Evolutionary conservation across 37 sponge, comb jelly and placozoan genomes (phyloP).

Genomic region (Beroe forskalii): DNA sequence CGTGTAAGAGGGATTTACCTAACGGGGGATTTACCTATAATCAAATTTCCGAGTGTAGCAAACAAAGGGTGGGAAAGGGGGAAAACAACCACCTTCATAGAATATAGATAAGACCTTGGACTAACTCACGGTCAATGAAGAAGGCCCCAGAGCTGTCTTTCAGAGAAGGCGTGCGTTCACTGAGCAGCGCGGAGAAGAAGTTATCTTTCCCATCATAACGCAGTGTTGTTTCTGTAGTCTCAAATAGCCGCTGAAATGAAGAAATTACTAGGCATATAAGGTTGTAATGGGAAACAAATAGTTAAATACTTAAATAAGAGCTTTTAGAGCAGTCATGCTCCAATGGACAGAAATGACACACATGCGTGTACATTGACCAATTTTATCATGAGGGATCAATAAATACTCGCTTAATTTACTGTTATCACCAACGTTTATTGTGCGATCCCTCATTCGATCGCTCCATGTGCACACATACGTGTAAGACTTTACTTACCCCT

Average conservation of each 20-base stretch:
- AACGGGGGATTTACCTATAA: no score
- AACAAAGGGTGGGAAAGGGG: neutral
- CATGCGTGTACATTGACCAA: no score
- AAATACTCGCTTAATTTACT: no score
- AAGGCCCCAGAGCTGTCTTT: slow-evolving; percentile 8
- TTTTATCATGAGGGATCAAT: no score
- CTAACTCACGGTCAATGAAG: slow-evolving; percentile 51
- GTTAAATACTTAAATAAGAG: neutral
- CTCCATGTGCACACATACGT: no score
- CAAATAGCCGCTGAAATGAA: slow-evolving; percentile 45
- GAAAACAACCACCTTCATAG: no score
- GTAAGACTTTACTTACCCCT: slow-evolving; percentile 18
- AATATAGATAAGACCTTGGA: no score
- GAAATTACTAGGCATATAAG: neutral
- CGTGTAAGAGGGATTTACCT: no score
- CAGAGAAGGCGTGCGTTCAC: slow-evolving; percentile 25
- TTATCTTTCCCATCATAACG: slow-evolving; percentile 36
- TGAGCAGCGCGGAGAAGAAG: slow-evolving; percentile 27
- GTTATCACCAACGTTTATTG: no score
- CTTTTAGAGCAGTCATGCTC: slow-evolving; percentile 7
- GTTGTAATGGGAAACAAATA: neutral
- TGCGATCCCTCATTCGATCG: neutral
- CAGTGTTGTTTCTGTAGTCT: slow-evolving; percentile 10
- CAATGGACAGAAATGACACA: no score
- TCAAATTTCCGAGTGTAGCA: neutral